phyloP scores from a whole-genome alignment of 2,113 vertebrate genomes.

The Xenotilapia leptura region DNA sequence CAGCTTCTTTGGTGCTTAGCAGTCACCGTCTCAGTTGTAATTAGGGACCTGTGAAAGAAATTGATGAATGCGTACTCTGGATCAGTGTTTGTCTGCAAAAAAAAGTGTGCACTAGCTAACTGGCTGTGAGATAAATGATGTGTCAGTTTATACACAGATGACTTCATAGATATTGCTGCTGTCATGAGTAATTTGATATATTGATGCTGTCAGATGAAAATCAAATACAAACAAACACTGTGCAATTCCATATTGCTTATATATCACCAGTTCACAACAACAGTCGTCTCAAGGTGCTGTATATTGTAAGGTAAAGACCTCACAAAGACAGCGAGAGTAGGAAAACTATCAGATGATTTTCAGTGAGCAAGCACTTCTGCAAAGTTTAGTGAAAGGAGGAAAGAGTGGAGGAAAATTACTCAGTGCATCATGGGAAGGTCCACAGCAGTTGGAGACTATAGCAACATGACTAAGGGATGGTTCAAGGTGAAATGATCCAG shows the following conservation, averaged over 20 bases:
- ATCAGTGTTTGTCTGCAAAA: not conserved
- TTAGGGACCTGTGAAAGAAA: not conserved
- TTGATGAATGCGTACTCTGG: not conserved
- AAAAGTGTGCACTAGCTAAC: not conserved
- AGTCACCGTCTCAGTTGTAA: not conserved
- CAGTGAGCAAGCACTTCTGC: not conserved
- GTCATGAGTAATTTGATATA: not conserved
- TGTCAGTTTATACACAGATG: not conserved
- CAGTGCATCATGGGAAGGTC: not conserved
- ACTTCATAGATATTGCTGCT: not conserved
- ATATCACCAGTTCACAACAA: not conserved
- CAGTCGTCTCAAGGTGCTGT: not conserved
- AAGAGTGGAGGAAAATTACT: not conserved
- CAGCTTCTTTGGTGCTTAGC: not conserved
- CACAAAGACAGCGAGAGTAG: not conserved
- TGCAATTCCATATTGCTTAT: not conserved
- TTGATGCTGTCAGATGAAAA: not conserved
- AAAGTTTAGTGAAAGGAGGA: not conserved
- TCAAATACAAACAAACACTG: not conserved
- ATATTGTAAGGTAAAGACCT: not conserved
- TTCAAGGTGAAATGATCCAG: not conserved
- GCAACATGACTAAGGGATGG: not conserved
- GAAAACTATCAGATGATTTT: not conserved
- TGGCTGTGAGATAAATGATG: not conserved
- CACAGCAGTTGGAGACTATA: not conserved